A percentile compares a stretch with the other conserved stretches of the same genome.
Conservation (phyloP, 2,113 vertebrate genomes). For the Centrocercus urophasianus region DNA sequence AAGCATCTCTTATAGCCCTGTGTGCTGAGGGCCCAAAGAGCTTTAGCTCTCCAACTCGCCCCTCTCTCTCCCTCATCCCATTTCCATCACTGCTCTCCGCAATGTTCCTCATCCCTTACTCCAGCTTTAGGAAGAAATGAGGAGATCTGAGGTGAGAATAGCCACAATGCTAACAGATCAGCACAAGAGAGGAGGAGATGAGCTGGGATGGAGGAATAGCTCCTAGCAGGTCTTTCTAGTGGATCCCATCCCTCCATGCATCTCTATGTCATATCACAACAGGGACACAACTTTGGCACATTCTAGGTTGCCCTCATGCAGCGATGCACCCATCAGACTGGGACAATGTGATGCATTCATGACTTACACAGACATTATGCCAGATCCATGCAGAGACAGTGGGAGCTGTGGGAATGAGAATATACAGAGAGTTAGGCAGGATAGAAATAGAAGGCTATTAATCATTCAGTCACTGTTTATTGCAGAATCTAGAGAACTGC, state of each 20-base stretch:
- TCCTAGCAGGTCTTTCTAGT: background rate
- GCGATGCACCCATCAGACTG: background rate
- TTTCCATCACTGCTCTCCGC: background rate
- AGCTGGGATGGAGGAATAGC: background rate
- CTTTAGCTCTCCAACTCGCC: background rate
- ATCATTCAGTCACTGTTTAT: background rate
- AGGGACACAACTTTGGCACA: background rate
- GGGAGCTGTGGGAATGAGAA: background rate
- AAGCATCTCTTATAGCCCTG: background rate
- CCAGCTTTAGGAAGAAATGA: background rate
- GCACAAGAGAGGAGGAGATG: background rate
- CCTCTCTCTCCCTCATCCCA: background rate
- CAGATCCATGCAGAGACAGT: background rate
- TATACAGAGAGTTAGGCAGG: background rate
- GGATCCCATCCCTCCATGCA: background rate
- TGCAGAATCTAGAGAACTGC: background rate
- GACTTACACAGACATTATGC: background rate
- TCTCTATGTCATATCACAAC: background rate
- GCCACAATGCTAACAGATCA: rapidly evolving
- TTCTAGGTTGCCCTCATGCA: background rate
- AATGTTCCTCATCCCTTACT: background rate
- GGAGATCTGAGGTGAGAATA: background rate
- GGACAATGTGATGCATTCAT: background rate
- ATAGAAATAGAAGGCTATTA: background rate
- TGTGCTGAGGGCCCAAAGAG: background rate